phyloP scores from a whole-genome alignment of 2,113 vertebrate species.

The Tichodroma muraria region DNA sequence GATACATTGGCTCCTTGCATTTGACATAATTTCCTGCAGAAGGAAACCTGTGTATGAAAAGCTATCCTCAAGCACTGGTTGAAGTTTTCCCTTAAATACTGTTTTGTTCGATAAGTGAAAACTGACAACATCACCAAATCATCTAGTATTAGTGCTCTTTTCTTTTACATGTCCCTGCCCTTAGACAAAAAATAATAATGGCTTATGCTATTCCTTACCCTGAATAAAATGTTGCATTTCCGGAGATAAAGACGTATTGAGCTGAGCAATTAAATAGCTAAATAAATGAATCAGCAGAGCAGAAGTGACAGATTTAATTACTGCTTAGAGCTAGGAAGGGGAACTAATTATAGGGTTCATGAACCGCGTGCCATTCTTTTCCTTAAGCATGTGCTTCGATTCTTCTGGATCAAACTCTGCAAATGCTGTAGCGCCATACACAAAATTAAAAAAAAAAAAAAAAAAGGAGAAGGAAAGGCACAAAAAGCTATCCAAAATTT shows the following conservation, averaged over 20 bases:
- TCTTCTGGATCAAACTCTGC: slow-evolving; percentile 39
- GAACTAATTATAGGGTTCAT: slow-evolving; percentile 82
- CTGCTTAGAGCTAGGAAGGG: slow-evolving; percentile 80
- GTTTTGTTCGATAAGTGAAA: slow-evolving; percentile 40
- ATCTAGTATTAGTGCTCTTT: slow-evolving; percentile 20
- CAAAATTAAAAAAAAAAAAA: background rate
- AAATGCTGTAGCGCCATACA: background rate
- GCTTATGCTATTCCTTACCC: slow-evolving; percentile 60
- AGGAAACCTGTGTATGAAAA: background rate
- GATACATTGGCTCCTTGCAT: background rate
- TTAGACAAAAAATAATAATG: slow-evolving; percentile 43
- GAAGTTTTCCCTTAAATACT: slow-evolving; percentile 40
- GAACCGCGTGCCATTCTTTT: slow-evolving; percentile 69
- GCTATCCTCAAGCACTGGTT: background rate
- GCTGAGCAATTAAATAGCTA: slow-evolving; percentile 80
- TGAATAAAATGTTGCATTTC: slow-evolving; percentile 81
- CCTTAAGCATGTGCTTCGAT: slow-evolving; percentile 67
- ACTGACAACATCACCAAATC: slow-evolving; percentile 31
- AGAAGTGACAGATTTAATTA: slow-evolving; percentile 92
- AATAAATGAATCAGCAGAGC: slow-evolving; percentile 85
- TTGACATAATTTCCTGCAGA: background rate
- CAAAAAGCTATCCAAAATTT: background rate
- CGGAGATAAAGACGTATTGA: slow-evolving; percentile 79
- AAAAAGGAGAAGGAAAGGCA: background rate
- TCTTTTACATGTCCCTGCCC: slow-evolving; percentile 29